Evolutionary conservation across 2,113 vertebrate genomes (phyloP).

Genomic region (Pao palembangensis): DNA sequence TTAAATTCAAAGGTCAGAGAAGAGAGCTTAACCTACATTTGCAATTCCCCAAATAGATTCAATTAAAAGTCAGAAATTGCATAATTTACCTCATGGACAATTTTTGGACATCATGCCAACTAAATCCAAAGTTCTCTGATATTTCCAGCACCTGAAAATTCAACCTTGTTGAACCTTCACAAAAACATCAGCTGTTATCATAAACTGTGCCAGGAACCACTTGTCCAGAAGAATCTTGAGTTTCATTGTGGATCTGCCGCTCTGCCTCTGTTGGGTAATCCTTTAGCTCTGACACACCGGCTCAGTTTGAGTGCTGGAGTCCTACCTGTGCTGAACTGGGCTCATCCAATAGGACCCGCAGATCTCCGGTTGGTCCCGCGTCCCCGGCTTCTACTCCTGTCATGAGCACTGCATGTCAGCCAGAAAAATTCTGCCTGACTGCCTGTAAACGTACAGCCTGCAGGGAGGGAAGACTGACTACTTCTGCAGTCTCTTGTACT

Average conservation of each 20-base stretch:
- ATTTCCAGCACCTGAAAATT: too few relatives aligned
- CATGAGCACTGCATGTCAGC: slow-evolving; percentile 64
- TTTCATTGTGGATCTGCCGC: not conserved
- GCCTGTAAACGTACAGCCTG: slow-evolving; percentile 48
- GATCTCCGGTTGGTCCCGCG: slow-evolving; percentile 67
- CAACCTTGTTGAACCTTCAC: not conserved
- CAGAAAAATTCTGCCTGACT: slow-evolving; percentile 63
- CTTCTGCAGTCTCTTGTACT: slow-evolving; percentile 26
- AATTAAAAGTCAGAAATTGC: too few relatives aligned
- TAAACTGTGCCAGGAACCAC: too few relatives aligned
- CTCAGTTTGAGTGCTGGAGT: slow-evolving; percentile 9
- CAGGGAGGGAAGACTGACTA: slow-evolving; percentile 48
- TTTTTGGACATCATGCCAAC: too few relatives aligned
- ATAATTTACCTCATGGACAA: too few relatives aligned
- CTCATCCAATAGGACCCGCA: slow-evolving; percentile 59
- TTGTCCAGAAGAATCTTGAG: not conserved
- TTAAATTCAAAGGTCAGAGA: not conserved
- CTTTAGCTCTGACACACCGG: slow-evolving; percentile 1
- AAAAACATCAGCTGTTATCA: slow-evolving; percentile 10
- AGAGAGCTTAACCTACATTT: slow-evolving; percentile 10
- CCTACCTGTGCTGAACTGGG: slow-evolving; percentile 64
- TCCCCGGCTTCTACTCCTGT: slow-evolving; percentile 71
- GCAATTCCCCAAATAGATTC: not conserved
- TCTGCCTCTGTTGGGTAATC: slow-evolving; percentile 1
- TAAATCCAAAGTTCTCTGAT: too few relatives aligned